phyloP scores from a whole-genome alignment of 2,113 vertebrate genomes.

The Eidolon helvum region DNA sequence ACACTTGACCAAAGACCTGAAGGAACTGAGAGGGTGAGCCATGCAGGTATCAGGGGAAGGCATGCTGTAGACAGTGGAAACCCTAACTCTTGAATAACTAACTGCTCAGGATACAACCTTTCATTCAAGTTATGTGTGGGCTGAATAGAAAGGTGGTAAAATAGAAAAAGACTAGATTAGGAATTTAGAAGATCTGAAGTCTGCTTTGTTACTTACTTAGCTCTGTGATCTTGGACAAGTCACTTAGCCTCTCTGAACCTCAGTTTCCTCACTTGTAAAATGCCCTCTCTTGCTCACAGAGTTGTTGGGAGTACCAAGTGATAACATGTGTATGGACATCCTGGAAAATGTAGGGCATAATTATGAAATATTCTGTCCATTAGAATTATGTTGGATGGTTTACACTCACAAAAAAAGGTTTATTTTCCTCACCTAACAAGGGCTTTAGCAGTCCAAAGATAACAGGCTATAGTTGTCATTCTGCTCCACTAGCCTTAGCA shows the following conservation, averaged over 20 bases:
- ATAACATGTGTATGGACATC: neutral
- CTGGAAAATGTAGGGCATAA: neutral
- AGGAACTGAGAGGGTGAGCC: neutral
- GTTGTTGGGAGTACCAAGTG: neutral
- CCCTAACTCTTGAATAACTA: neutral
- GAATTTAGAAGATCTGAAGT: neutral
- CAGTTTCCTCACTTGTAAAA: conserved; percentile 3
- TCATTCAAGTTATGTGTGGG: neutral
- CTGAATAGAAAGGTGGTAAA: neutral
- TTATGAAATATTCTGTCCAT: neutral
- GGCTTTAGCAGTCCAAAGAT: neutral
- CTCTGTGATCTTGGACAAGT: neutral
- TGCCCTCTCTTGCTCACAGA: neutral
- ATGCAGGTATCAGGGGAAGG: neutral
- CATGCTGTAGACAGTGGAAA: neutral
- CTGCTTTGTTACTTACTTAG: neutral
- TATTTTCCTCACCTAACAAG: neutral
- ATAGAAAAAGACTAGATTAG: neutral
- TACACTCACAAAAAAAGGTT: neutral
- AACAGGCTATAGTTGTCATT: neutral
- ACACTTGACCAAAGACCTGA: neutral
- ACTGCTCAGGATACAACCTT: neutral
- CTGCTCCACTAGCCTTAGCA: neutral
- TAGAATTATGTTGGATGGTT: neutral
- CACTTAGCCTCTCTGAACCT: neutral